These are phyloP conservation scores for Micoletzkya japonica DNA, from an alignment of 2,888 invertebrate species.

Conservation along the genomic window DNA sequence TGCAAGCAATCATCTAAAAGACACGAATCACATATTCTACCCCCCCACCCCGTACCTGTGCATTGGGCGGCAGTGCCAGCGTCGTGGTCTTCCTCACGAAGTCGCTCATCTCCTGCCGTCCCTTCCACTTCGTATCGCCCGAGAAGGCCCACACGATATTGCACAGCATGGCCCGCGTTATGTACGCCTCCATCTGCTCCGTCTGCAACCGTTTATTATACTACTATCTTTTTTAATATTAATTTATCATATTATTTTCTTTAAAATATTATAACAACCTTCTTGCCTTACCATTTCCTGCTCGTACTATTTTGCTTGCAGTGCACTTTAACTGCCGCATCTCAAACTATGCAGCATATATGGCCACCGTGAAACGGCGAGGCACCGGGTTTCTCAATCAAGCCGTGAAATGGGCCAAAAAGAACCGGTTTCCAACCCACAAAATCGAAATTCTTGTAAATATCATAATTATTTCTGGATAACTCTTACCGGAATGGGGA, in stretches of 20 bases:
- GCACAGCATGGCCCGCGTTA: slow-evolving; percentile 89
- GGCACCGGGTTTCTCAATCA: too few relatives aligned
- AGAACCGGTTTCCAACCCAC: not conserved
- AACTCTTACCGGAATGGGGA: slow-evolving; percentile 76
- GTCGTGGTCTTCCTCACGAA: slow-evolving; percentile 93
- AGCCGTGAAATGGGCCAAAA: too few relatives aligned
- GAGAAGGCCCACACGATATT: slow-evolving; percentile 95
- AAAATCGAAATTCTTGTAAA: not conserved
- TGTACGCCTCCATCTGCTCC: slow-evolving; percentile 89
- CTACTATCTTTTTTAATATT: too few relatives aligned
- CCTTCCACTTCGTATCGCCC: slow-evolving; percentile 95
- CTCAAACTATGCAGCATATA: too few relatives aligned
- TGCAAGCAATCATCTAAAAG: too few relatives aligned
- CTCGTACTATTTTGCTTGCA: not conserved
- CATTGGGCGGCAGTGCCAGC: slow-evolving; percentile 83
- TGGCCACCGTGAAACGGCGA: too few relatives aligned
- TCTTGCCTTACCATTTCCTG: not conserved
- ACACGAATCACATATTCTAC: slow-evolving; percentile 67
- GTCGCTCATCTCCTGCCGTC: slow-evolving; percentile 89
- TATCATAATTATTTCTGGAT: too few relatives aligned
- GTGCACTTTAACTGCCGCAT: too few relatives aligned
- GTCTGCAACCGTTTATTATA: slow-evolving; percentile 68
- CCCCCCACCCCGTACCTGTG: slow-evolving; percentile 74
- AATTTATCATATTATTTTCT: too few relatives aligned
- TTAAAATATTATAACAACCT: not conserved